Base-by-base conservation (phyloP, 2,888 invertebrate species). In the Drosophila mettleri region DNA sequence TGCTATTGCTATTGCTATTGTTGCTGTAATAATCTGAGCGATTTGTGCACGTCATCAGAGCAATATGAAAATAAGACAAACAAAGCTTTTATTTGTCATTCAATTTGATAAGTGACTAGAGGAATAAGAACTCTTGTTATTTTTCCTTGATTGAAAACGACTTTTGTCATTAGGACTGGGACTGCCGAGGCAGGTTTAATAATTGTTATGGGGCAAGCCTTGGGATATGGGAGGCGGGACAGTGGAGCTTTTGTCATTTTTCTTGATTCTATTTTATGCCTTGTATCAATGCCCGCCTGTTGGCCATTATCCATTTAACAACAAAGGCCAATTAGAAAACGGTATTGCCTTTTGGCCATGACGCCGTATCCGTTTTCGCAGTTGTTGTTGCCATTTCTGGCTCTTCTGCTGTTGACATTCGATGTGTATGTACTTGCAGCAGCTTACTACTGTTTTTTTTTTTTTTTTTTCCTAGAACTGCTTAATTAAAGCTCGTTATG, bases 311-410 rank as follows among this genome's bases (percentile, higher is more conserved):
- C 72, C 86, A 70, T 77, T 83, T 86, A 77, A 75, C 80, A 77
- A 86, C 83, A 75, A 86, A 86, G 70, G 74, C 80, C 88, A 83
- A 84, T 84, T 84, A 84, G 70, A 83, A 74, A 78, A 61, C 69
- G 70, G 64, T 77, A 68, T 80, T 68, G 71, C 51, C 63, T 57
- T 41, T 57, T 38, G 59, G 29, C 71, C 31, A 61, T 66, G 76
- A 48, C 29, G 59, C 48, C 52, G 72, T 43, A 57, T 52, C 52
- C 60, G 77, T 53, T 63, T 51, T 46, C 41, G 10, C 29, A 45
- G 33, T 34, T 43, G 34, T 52, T 38, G 39, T 22, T 22, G 14
- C 14, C 36, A 16, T 31, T 59, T 48, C 51, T 53, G 48, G 34
- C 18, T 36, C 1, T 24, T 12, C 36, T 51, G 51, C 16, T 24